Evolutionary conservation across 2,113 vertebrate genomes (phyloP).

Genomic region (Ictalurus punctatus): DNA sequence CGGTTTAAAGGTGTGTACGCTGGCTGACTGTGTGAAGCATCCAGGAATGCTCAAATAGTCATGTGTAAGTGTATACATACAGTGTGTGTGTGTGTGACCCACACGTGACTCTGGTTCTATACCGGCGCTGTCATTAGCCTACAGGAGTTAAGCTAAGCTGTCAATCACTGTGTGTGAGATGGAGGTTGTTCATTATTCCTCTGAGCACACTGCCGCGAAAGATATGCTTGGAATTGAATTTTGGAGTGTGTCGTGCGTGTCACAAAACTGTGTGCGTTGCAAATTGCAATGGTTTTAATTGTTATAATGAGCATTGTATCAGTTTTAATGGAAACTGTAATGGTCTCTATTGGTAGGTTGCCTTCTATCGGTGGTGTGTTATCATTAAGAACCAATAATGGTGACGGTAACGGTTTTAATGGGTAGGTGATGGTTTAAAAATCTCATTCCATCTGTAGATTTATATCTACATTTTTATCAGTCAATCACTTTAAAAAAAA

Average conservation of each 20-base stretch:
- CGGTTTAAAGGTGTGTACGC: background rate
- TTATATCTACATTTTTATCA: background rate
- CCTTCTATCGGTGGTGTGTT: no score
- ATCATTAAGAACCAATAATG: no score
- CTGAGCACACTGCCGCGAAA: background rate
- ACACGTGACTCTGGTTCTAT: constrained; percentile 13
- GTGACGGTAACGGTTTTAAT: no score
- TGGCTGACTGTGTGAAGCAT: background rate
- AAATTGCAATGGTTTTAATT: no score
- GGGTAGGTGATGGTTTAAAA: no score
- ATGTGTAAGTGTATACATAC: background rate
- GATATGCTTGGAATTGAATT: background rate
- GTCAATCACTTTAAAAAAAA: background rate
- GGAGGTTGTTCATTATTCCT: background rate
- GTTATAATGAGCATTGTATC: no score
- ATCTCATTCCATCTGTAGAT: background rate
- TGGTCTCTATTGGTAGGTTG: no score
- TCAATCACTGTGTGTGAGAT: constrained; percentile 29
- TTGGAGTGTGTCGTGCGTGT: background rate
- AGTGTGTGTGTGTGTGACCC: constrained; percentile 1
- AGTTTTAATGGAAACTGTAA: no score
- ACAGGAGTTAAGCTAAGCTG: constrained; percentile 36
- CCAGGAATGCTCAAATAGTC: background rate
- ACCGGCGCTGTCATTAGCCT: constrained; percentile 19
- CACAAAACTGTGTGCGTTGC: background rate